Percentiles rank a stretch among this genome's conserved stretches.
phyloP scores from a whole-genome alignment of 2,888 invertebrate genomes.

The Dynastes maya region DNA sequence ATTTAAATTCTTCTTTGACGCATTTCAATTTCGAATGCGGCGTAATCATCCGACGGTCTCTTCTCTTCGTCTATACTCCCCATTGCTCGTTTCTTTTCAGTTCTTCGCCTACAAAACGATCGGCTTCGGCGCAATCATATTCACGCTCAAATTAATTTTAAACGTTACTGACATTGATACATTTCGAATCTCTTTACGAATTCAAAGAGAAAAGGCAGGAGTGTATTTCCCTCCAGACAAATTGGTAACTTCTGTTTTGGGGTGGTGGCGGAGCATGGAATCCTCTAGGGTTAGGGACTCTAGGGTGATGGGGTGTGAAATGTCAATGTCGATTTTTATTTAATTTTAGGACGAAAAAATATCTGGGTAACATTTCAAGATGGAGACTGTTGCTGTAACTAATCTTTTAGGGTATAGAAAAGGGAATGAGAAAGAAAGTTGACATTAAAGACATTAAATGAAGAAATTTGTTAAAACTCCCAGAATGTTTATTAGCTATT shows the following conservation, averaged over 20 bases:
- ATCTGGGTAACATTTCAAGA: neutral
- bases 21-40: conserved; percentile 30
- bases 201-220: too few relatives aligned
- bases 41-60: conserved; percentile 18
- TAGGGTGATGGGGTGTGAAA: too few relatives aligned
- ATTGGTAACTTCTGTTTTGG: too few relatives aligned
- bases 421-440: too few relatives aligned
- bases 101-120: neutral
- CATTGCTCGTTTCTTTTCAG: neutral
- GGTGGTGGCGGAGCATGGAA: too few relatives aligned
- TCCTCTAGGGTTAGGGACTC: too few relatives aligned
- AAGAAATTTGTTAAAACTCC: too few relatives aligned
- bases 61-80: neutral
- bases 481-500: too few relatives aligned
- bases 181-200: neutral
- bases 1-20: conserved; percentile 33
- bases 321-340: neutral
- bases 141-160: conserved; percentile 29
- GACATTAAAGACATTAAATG: too few relatives aligned
- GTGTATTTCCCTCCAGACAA: too few relatives aligned
- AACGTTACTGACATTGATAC: conserved; percentile 34
- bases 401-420: neutral
- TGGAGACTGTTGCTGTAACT: too few relatives aligned
- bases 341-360: neutral
- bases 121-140: conserved; percentile 5